phyloP scores from a whole-genome alignment of 1,140 invertebrate genomes.

The Megathymus violae region DNA sequence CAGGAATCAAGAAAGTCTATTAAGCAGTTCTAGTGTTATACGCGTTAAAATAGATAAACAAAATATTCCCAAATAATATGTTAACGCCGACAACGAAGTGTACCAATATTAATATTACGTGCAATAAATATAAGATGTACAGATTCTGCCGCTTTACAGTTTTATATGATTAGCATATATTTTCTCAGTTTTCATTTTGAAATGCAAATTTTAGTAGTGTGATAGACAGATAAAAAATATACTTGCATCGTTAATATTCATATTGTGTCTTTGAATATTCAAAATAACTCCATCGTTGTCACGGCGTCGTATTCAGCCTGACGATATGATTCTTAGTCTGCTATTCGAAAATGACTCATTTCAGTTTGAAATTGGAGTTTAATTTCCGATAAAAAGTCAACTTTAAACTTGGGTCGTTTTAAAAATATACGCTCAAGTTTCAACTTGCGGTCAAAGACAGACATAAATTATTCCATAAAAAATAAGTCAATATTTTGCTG shows the following conservation, averaged over 20 bases:
- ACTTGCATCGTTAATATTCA: slow-evolving; percentile 37
- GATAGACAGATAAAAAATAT: slow-evolving; percentile 3
- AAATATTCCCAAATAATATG: no score
- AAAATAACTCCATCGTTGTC: slow-evolving; percentile 46
- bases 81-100: no score
- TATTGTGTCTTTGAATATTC: slow-evolving; percentile 38
- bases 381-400: slow-evolving; percentile 19
- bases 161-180: not conserved
- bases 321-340: slow-evolving; percentile 11
- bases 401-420: slow-evolving; percentile 38
- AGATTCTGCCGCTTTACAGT: no score
- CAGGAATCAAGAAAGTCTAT: no score
- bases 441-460: slow-evolving; percentile 55
- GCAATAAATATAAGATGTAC: no score
- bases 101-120: no score
- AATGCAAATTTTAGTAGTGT: not conserved
- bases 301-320: slow-evolving; percentile 33
- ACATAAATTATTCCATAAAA: slow-evolving; percentile 62
- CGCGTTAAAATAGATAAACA: no score
- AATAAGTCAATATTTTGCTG: slow-evolving; percentile 46
- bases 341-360: slow-evolving; percentile 13
- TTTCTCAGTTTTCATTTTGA: not conserved
- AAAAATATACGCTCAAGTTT: not conserved
- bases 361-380: not conserved
- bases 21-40: no score